phyloP scores from a whole-genome alignment of 2,888 invertebrate genomes.

The Polyploca ridens region DNA sequence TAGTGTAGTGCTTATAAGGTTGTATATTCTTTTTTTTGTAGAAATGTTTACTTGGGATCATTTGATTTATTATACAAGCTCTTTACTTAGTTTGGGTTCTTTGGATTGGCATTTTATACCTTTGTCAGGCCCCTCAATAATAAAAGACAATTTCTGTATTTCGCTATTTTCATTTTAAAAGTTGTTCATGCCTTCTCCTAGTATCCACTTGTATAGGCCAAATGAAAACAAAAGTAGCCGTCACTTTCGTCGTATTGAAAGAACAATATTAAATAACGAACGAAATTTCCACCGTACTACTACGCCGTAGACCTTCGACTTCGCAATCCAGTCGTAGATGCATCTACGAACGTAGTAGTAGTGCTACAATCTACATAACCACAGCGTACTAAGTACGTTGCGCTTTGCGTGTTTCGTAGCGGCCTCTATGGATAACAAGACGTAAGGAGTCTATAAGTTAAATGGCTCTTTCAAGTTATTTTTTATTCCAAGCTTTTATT shows the following conservation, averaged over 20 bases:
- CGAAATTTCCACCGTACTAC: neutral
- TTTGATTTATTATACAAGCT: neutral
- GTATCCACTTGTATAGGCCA: too few species aligned
- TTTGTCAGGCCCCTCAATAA: too few species aligned
- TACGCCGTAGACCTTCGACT: conserved; percentile 1
- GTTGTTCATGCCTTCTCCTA: too few species aligned
- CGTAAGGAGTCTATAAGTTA: too few species aligned
- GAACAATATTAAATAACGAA: too few species aligned
- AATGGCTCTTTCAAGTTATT: too few species aligned
- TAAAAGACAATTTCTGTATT: too few species aligned
- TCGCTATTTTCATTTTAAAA: too few species aligned
- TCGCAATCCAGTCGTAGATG: neutral
- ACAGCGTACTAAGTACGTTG: neutral
- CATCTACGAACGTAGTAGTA: neutral
- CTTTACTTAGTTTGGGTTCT: too few species aligned
- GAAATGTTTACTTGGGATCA: neutral
- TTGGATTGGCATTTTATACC: too few species aligned
- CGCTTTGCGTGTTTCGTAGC: neutral
- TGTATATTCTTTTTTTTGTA: neutral
- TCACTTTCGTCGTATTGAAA: too few species aligned
- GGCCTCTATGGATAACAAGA: neutral
- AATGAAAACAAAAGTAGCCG: neutral
- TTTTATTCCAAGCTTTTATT: too few species aligned
- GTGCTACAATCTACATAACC: neutral
- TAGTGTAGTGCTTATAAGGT: neutral